These are phyloP conservation scores for Nixonia krombeini DNA, from an alignment of 1,140 invertebrate species.

Conservation along the genomic window DNA sequence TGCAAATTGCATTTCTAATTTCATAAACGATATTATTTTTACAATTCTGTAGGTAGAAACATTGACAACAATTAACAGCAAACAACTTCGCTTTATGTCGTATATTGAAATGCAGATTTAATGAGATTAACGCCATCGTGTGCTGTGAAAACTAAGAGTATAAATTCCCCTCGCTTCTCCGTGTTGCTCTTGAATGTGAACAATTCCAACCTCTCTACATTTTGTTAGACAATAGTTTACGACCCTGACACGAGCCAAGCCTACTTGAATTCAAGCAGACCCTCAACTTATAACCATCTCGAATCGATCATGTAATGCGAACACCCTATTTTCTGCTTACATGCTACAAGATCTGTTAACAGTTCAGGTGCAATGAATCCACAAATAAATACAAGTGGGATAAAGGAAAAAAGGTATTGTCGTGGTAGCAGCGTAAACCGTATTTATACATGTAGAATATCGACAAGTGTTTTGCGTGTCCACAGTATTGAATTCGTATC, in stretches of 20 bases:
- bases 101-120: constrained; percentile 2
- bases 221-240: constrained; percentile 26
- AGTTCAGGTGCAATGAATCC: constrained; percentile 36
- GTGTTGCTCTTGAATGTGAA: constrained; percentile 12
- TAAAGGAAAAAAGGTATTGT: constrained; percentile 10
- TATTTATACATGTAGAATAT: too few relatives aligned
- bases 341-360: constrained; percentile 22
- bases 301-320: constrained; percentile 25
- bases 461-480: too few relatives aligned
- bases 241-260: constrained; percentile 26
- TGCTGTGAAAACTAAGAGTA: constrained; percentile 18
- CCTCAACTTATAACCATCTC: constrained; percentile 11
- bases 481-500: too few relatives aligned
- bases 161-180: constrained; percentile 8
- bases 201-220: neutral
- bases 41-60: too few relatives aligned
- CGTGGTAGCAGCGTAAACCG: neutral
- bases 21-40: too few relatives aligned
- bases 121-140: constrained; percentile 7
- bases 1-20: too few relatives aligned
- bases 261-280: neutral
- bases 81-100: constrained; percentile 26
- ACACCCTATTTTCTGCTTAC: constrained; percentile 29
- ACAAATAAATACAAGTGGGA: constrained; percentile 29
- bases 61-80: constrained; percentile 15